Percentiles rank a stretch among this genome's conserved stretches.
These are phyloP conservation scores for Allolobophora icterica DNA, from an alignment of 2,888 invertebrate species.

Conservation along the genomic window DNA sequence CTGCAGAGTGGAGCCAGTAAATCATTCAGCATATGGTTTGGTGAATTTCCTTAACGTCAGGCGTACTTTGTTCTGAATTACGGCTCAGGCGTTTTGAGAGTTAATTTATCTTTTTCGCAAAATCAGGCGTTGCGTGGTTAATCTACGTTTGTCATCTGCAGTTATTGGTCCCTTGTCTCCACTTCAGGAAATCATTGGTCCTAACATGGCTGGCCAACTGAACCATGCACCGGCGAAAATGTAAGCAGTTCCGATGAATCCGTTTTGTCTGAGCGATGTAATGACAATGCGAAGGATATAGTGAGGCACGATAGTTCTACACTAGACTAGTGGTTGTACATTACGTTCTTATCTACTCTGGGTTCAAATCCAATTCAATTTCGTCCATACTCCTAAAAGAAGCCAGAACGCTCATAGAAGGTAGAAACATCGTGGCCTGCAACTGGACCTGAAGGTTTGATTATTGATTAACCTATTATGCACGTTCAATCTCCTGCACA, in stretches of 20 bases:
- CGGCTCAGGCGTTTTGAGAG: neutral
- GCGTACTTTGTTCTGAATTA: neutral
- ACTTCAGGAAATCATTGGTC: neutral
- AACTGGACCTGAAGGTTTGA: no score
- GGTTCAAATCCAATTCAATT: conserved; percentile 1
- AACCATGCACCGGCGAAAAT: neutral
- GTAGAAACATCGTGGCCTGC: no score
- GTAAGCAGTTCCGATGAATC: neutral
- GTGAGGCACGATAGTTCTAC: neutral
- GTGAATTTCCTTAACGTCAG: conserved; percentile 1
- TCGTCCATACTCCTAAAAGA: neutral
- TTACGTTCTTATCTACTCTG: neutral
- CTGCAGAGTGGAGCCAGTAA: neutral
- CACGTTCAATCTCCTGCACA: no score
- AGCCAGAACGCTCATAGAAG: neutral
- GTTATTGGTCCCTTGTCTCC: no score
- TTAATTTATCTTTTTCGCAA: neutral
- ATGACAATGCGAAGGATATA: neutral
- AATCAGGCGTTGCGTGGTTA: neutral
- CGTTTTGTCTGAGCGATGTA: neutral
- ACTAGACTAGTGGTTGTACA: neutral
- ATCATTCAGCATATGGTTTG: neutral
- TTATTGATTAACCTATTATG: no score
- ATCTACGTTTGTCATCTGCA: neutral
- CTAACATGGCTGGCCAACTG: neutral